phyloP scores from a whole-genome alignment of 2,113 vertebrate genomes.

The Rhizomys pruinosus region DNA sequence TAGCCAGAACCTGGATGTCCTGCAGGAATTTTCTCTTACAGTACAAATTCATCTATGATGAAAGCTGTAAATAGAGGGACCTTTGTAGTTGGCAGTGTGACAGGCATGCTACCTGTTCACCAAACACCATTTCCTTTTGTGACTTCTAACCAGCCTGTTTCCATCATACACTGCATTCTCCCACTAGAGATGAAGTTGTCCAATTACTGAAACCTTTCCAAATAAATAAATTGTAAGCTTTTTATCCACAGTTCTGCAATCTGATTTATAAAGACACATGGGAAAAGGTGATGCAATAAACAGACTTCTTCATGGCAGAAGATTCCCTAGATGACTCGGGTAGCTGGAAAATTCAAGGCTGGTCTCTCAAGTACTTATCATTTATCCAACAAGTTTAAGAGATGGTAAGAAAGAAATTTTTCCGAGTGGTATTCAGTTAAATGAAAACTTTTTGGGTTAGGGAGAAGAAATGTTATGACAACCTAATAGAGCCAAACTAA shows the following conservation, averaged over 20 bases:
- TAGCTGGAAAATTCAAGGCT: conserved; percentile 65
- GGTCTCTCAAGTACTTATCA: conserved; percentile 30
- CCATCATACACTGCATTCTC: too few species aligned
- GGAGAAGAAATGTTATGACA: not conserved
- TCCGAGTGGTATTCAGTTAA: conserved; percentile 40
- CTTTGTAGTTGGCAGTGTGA: too few species aligned
- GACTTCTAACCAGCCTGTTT: too few species aligned
- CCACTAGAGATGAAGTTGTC: not conserved
- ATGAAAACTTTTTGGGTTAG: conserved; percentile 10
- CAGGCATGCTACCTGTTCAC: too few species aligned
- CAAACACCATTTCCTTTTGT: too few species aligned
- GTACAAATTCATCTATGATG: not conserved
- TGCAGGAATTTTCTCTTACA: not conserved
- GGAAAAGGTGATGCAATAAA: conserved; percentile 55
- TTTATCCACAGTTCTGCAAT: not conserved
- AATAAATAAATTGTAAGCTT: conserved; percentile 6
- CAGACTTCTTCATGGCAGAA: conserved; percentile 28
- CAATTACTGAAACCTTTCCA: not conserved
- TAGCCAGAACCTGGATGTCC: not conserved
- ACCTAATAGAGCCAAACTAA: conserved; percentile 26
- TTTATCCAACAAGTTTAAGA: conserved; percentile 36
- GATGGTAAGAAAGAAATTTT: not conserved
- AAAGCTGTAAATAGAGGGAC: too few species aligned
- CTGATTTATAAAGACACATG: not conserved
- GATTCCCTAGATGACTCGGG: conserved; percentile 65